Evolutionary conservation across 2,888 invertebrate genomes (phyloP).

Genomic region (Drosophila tripunctata): DNA sequence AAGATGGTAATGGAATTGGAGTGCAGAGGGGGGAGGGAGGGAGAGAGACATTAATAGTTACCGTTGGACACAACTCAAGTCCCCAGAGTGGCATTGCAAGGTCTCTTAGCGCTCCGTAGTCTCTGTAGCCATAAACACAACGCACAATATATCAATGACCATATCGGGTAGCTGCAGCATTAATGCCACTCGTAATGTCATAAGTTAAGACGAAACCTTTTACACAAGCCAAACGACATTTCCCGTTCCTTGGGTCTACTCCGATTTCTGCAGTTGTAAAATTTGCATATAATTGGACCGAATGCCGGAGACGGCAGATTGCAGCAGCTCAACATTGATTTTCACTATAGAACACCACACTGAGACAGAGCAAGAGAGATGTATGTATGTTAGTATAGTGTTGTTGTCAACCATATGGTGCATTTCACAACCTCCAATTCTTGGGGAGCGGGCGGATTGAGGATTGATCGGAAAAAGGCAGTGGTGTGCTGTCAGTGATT

Average conservation of each 20-base stretch:
- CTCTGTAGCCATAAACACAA: constrained; percentile 51
- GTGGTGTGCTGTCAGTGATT: constrained; percentile 44
- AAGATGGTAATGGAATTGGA: too few species aligned
- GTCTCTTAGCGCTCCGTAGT: not conserved
- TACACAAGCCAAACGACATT: constrained; percentile 36
- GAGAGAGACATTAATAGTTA: constrained; percentile 3
- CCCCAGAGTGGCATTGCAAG: constrained; percentile 25
- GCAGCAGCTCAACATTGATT: constrained; percentile 43
- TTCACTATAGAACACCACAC: too few species aligned
- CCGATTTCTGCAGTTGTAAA: constrained; percentile 58
- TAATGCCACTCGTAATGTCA: constrained; percentile 76
- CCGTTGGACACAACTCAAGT: constrained; percentile 15
- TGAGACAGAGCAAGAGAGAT: too few species aligned
- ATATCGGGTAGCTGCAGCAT: constrained; percentile 68
- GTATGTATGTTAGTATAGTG: constrained; percentile 8
- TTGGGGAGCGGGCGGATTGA: not conserved
- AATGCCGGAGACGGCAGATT: constrained; percentile 35
- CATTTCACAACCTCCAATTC: constrained; percentile 33
- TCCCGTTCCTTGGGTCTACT: too few species aligned
- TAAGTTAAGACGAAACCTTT: constrained; percentile 73
- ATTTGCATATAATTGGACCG: constrained; percentile 74
- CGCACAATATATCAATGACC: constrained; percentile 72
- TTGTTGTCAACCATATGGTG: constrained; percentile 57
- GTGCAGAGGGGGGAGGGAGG: not conserved
- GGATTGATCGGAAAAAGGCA: not conserved